These are phyloP conservation scores for Sebastes kiyomatsui DNA, from an alignment of 2,797 vertebrate species.

Conservation along the genomic window DNA sequence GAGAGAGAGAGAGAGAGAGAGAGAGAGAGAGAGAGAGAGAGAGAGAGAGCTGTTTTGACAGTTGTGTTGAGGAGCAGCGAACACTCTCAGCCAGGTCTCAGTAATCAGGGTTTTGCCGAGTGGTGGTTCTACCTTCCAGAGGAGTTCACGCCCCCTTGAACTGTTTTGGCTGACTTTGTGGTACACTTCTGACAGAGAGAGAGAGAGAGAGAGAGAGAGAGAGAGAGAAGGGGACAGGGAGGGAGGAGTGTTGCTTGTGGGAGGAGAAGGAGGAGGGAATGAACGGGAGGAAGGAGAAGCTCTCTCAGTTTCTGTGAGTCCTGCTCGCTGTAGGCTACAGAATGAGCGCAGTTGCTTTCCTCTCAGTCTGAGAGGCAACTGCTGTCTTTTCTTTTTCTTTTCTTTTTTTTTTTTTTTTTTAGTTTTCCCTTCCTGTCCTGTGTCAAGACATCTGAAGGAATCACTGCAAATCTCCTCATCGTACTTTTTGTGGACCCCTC, in stretches of 20 bases:
- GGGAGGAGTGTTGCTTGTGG: slow-evolving; percentile 70
- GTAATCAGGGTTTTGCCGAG: slow-evolving; percentile 76
- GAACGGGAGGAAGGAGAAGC: slow-evolving; percentile 74
- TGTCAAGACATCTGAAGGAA: slow-evolving; percentile 37
- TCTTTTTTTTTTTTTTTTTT: slow-evolving; percentile 20
- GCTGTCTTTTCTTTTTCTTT: slow-evolving; percentile 28
- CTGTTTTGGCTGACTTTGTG: slow-evolving; percentile 84
- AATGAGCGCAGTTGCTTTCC: slow-evolving; percentile 77
- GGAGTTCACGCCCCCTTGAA: slow-evolving; percentile 88
- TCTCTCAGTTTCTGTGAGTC: slow-evolving; percentile 76
- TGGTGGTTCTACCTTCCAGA: slow-evolving; percentile 85
- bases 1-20: not conserved
- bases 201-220: slow-evolving; percentile 19
- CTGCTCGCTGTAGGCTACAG: slow-evolving; percentile 74
- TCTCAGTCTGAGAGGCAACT: slow-evolving; percentile 72
- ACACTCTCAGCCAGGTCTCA: slow-evolving; percentile 66
- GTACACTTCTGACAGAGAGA: slow-evolving; percentile 78
- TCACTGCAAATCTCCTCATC: slow-evolving; percentile 24
- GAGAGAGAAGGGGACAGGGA: slow-evolving; percentile 60
- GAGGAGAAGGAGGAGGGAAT: slow-evolving; percentile 80
- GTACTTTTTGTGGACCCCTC: slow-evolving; percentile 14
- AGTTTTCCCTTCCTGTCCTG: slow-evolving; percentile 23
- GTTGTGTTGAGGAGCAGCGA: slow-evolving; percentile 17
- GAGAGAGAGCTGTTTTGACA: slow-evolving; percentile 43
- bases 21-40: slow-evolving; percentile 20